These are phyloP conservation scores for Gastrophryne carolinensis DNA, from an alignment of 2,797 vertebrate genomes.

Conservation along the genomic window DNA sequence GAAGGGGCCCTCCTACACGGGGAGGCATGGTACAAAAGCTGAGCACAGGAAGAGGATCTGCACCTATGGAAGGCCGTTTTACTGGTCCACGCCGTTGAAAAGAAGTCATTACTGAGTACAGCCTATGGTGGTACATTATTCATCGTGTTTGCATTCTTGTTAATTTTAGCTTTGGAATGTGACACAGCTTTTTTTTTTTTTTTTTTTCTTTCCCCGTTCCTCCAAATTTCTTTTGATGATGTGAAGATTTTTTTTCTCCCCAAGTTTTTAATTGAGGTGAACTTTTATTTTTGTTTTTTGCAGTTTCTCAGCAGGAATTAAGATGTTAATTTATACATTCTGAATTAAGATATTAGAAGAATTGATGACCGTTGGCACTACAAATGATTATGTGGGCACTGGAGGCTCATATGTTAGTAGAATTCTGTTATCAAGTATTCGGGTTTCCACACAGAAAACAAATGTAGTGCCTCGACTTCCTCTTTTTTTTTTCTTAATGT, in stretches of 20 bases:
- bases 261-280: slow-evolving; percentile 83
- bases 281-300: slow-evolving; percentile 70
- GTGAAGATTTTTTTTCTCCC: slow-evolving; percentile 81
- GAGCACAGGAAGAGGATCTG: slow-evolving; percentile 80
- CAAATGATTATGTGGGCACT: slow-evolving; percentile 68
- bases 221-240: slow-evolving; percentile 76
- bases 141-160: slow-evolving; percentile 90
- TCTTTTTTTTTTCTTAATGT: slow-evolving; percentile 52
- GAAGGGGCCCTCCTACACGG: slow-evolving; percentile 85
- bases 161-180: slow-evolving; percentile 95
- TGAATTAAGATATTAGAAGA: slow-evolving; percentile 70
- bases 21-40: slow-evolving; percentile 81
- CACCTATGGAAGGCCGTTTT: slow-evolving; percentile 87
- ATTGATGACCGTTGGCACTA: slow-evolving; percentile 65
- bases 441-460: slow-evolving; percentile 81
- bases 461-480: slow-evolving; percentile 80
- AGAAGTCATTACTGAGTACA: slow-evolving; percentile 62
- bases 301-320: slow-evolving; percentile 82
- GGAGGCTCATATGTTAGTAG: slow-evolving; percentile 66
- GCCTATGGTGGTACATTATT: slow-evolving; percentile 78
- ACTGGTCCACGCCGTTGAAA: slow-evolving; percentile 85
- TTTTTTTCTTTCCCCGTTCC: background rate
- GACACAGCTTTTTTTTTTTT: slow-evolving; percentile 82
- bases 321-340: slow-evolving; percentile 85
- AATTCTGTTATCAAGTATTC: slow-evolving; percentile 82